These are phyloP conservation scores for Vireo griseus DNA, from an alignment of 2,797 vertebrate genomes.

Conservation along the genomic window DNA sequence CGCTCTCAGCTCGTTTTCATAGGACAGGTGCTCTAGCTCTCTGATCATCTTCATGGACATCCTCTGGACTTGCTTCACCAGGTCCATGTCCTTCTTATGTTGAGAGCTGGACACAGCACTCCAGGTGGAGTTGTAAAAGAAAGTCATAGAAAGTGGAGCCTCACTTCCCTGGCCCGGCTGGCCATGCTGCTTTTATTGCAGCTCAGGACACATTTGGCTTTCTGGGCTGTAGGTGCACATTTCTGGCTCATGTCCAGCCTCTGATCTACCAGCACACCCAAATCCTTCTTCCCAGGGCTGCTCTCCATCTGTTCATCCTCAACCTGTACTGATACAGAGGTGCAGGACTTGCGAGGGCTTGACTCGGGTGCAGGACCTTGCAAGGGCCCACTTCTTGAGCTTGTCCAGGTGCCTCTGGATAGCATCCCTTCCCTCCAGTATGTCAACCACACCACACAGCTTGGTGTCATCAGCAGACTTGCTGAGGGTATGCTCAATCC, in stretches of 20 bases:
- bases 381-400: background rate
- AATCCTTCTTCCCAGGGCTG: background rate
- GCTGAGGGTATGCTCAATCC: fast-evolving
- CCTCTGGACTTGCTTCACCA: background rate
- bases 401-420: background rate
- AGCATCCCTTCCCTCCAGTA: background rate
- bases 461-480: background rate
- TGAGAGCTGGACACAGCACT: background rate
- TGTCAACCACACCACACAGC: background rate
- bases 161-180: background rate
- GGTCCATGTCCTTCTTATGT: background rate
- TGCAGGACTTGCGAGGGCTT: too few species aligned
- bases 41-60: background rate
- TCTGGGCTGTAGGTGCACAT: background rate
- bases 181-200: background rate
- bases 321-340: background rate
- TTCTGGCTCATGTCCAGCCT: background rate
- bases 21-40: background rate
- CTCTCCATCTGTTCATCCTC: background rate
- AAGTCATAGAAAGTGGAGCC: background rate
- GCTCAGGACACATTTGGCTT: background rate
- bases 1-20: background rate
- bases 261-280: background rate
- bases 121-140: background rate
- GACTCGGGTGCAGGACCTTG: background rate